Evolutionary conservation across 2,113 vertebrate species (phyloP), one percentile per base, ranked within the genome.

Genomic region (Petaurus breviceps): DNA sequence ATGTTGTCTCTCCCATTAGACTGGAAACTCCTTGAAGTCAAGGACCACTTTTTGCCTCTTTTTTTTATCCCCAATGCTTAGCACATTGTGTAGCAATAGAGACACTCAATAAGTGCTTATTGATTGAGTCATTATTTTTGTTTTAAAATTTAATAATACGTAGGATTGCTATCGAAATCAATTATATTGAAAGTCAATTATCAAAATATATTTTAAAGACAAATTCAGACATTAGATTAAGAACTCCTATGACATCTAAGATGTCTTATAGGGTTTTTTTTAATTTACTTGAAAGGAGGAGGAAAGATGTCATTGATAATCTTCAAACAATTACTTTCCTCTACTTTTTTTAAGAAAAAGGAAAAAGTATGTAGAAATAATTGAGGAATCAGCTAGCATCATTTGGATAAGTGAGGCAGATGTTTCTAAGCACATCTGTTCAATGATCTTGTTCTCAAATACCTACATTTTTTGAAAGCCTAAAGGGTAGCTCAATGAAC

Each of bases 361-460:
- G 12, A 68, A 77, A n/a, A 1, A 90, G 1, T 24, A 3, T 3
- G 0, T 3, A 55, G 91, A 95, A 37, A 47, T 94, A 31, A 84
- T 96, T 91, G 16, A 68, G 89, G 53, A 28, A 57, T 61, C 93
- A 84, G 14, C 0, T 24, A 84, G 28, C 55, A 5, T 0, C 68
- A 92, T 94, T 94, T 90, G 97, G 90, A 43, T 92, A 46, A 0
- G 2, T 25, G 61, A 91, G 97, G 47, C 96, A 97, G 96, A 94
- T 93, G 90, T 28, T 93, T 8, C 93, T 92, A 93, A 92, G 94
- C 92, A 91, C 49, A 95, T 94, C 95, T 97, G 92, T 95, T 95
- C 19, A 0, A 0, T 0, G 0, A 89, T 94, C 50, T 95, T 90
- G 51, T 0, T 1, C 93, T 1, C 43, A 22, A 9, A 43, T 47